These are phyloP conservation scores for Oryzias curvinotus DNA, from an alignment of 2,113 vertebrate genomes.

Conservation along the genomic window DNA sequence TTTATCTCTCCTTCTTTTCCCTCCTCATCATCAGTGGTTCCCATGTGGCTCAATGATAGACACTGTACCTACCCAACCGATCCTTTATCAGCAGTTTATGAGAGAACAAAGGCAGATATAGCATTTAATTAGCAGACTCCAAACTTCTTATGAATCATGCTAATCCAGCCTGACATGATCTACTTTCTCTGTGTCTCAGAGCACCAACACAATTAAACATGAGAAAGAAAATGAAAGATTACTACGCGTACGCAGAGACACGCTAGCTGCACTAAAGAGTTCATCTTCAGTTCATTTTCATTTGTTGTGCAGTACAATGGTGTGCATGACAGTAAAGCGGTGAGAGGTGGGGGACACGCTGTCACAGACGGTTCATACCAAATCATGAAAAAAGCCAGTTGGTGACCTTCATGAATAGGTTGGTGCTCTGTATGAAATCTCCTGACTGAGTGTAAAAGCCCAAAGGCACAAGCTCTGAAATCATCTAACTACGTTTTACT, in stretches of 20 bases:
- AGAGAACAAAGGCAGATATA: conserved; percentile 40
- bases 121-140: conserved; percentile 56
- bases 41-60: conserved; percentile 25
- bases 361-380: neutral
- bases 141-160: conserved; percentile 55
- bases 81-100: conserved; percentile 35
- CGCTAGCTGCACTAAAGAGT: conserved; percentile 32
- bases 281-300: conserved; percentile 39
- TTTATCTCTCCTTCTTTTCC: neutral
- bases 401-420: too few species aligned
- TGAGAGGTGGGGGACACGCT: neutral
- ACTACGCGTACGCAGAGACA: conserved; percentile 26
- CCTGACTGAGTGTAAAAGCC: too few species aligned
- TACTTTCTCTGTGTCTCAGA: conserved; percentile 56
- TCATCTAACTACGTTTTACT: too few species aligned
- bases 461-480: too few species aligned
- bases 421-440: too few species aligned
- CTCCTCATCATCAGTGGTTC: conserved; percentile 8
- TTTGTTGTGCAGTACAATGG: conserved; percentile 15
- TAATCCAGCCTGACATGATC: conserved; percentile 67
- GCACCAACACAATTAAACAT: conserved; percentile 72
- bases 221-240: conserved; percentile 51
- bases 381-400: too few species aligned
- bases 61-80: neutral
- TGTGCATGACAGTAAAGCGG: neutral